Conservation (phyloP, 1,140 invertebrate genomes). For the Gonioctena quinquepunctata region DNA sequence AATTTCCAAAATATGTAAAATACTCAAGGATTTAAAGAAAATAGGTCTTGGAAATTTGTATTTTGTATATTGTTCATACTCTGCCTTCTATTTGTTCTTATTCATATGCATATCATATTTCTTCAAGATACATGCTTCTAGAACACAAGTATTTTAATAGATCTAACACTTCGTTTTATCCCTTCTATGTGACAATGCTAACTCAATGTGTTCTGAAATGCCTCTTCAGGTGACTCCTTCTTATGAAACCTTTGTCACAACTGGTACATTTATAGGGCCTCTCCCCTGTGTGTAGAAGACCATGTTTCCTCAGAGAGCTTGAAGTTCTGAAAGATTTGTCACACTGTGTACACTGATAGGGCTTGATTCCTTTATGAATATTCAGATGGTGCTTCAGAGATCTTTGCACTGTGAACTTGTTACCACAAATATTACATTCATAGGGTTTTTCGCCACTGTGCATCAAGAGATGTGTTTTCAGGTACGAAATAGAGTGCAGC, state of each 20-base stretch:
- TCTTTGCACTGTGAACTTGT: conserved; percentile 22
- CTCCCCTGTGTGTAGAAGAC: conserved; percentile 71
- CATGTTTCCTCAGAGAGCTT: conserved; percentile 75
- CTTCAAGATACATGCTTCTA: too few species aligned
- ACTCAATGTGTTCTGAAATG: conserved; percentile 70
- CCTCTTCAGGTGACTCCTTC: conserved; percentile 57
- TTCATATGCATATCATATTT: too few species aligned
- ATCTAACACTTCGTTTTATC: too few species aligned
- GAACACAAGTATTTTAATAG: too few species aligned
- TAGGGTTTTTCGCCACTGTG: conserved; percentile 61
- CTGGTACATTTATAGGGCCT: conserved; percentile 76
- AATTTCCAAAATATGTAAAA: too few species aligned
- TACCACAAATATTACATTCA: conserved; percentile 46
- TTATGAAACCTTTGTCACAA: conserved; percentile 74
- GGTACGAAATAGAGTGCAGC: conserved; percentile 36
- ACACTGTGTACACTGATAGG: conserved; percentile 49
- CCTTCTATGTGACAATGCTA: too few species aligned
- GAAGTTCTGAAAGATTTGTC: conserved; percentile 66
- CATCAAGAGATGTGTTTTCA: conserved; percentile 43
- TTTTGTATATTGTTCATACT: too few species aligned
- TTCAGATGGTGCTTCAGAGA: conserved; percentile 9
- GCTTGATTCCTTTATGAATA: conserved; percentile 40
- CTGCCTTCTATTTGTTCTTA: too few species aligned
- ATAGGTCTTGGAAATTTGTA: too few species aligned
- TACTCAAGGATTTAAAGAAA: too few species aligned